Evolutionary conservation across 2,113 vertebrate genomes (phyloP), one percentile per base, ranked within the genome.

Genomic region (Ifrita kowaldi): DNA sequence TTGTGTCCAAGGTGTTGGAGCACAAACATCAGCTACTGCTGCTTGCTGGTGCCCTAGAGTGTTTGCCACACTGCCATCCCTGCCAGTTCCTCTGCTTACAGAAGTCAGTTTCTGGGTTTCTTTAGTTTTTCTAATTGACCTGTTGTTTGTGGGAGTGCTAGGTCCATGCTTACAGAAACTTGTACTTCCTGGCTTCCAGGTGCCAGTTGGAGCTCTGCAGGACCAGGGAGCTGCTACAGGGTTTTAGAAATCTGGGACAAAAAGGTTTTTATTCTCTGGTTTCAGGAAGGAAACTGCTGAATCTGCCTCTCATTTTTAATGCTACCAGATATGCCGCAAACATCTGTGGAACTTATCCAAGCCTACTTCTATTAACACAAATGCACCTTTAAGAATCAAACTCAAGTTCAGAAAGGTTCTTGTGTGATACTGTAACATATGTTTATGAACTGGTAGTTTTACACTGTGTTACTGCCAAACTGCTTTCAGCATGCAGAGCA

Each of bases 351-450:
- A 8, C n/a, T 57, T 89, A 41, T 12, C 35, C 44, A 89, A 37
- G 23, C 35, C 44, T 37, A 7, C 12, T 82, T 3, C 37, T 82
- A 0, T 39, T 71, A 39, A 47, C 6, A 27, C 0, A 0, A 15
- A 10, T 1, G 1, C 1, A 0, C 28, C 13, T 65, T 69, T 24
- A 46, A 37, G 64, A 74, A 47, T 52, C 37, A 81, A 53, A 65
- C 18, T 70, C 9, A 32, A 39, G 20, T 62, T 16, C 30, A 47
- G 60, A 62, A 84, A 70, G 13, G 42, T 65, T 44, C 28, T 65
- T 47, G 1, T 74, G 50, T 53, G 50, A 46, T 62, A 11, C 30
- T 50, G 35, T 23, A 42, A 23, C 7, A 1, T 44, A 42, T 52
- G 75, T 78, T 87, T 63, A 21, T 55, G 52, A 80, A 32, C 28